Conservation (phyloP, 1,140 invertebrate genomes). For the Meloidogyne chitwoodi region DNA sequence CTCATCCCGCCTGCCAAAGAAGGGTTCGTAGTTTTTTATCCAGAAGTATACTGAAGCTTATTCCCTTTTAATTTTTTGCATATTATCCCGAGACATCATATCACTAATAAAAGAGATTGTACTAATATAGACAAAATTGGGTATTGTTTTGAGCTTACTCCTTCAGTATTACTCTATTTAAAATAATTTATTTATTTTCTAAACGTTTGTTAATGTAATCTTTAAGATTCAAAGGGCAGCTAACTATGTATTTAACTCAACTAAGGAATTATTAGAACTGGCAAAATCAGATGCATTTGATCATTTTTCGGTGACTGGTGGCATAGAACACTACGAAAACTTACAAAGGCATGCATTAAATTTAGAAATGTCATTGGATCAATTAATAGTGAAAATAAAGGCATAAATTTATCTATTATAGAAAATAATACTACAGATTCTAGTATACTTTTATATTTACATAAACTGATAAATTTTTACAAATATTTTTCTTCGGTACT, state of each 20-base stretch:
- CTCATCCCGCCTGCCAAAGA: conserved; percentile 24
- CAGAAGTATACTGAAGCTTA: no score
- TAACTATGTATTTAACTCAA: neutral
- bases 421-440: no score
- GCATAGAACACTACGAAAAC: neutral
- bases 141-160: no score
- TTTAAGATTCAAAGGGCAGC: neutral
- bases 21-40: neutral
- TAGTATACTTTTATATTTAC: no score
- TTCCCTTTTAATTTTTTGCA: no score
- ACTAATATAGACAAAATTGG: no score
- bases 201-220: neutral
- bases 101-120: no score
- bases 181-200: no score
- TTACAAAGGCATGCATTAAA: conserved; percentile 7
- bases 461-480: no score
- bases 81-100: no score
- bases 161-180: no score
- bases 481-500: no score
- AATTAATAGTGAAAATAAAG: neutral
- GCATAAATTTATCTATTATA: neutral
- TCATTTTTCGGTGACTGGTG: conserved; percentile 2
- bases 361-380: neutral
- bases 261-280: neutral
- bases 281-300: conserved; percentile 8